Conservation (phyloP, 2,888 invertebrate species). For the Amitus sp. region DNA sequence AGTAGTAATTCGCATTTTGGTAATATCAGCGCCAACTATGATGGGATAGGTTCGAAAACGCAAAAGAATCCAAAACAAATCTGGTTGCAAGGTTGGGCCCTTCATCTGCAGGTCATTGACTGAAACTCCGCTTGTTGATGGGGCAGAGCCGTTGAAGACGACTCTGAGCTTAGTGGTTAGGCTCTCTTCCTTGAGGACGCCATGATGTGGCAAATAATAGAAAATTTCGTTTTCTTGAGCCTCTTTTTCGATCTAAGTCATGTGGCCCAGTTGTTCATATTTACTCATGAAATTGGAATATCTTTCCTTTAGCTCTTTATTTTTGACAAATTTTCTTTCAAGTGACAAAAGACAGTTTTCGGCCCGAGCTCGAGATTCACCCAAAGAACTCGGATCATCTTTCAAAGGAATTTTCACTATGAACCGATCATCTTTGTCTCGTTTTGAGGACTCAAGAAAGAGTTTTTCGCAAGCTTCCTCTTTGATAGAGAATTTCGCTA, state of each 20-base stretch:
- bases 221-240: too few relatives aligned
- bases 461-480: slow-evolving; percentile 7
- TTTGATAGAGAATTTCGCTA: background rate
- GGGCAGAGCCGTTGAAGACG: slow-evolving; percentile 48
- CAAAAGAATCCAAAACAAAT: slow-evolving; percentile 33
- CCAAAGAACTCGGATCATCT: slow-evolving; percentile 4
- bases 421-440: slow-evolving; percentile 9
- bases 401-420: slow-evolving; percentile 12
- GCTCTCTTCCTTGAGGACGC: slow-evolving; percentile 39
- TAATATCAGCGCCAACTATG: slow-evolving; percentile 42
- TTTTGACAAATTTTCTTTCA: slow-evolving; percentile 8
- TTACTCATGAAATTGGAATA: slow-evolving; percentile 14
- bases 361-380: slow-evolving; percentile 7
- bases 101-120: slow-evolving; percentile 40
- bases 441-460: slow-evolving; percentile 4
- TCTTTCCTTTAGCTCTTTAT: background rate
- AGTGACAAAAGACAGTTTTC: slow-evolving; percentile 5
- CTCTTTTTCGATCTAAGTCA: slow-evolving; percentile 3
- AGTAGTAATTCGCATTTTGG: too few relatives aligned
- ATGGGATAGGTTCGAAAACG: slow-evolving; percentile 35
- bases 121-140: slow-evolving; percentile 36
- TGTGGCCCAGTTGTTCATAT: slow-evolving; percentile 13
- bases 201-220: slow-evolving; percentile 48
- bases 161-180: slow-evolving; percentile 46
- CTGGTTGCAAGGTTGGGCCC: slow-evolving; percentile 40